Conservation (phyloP, 1,140 invertebrate genomes). For the Hyposmocoma kahamanoa region DNA sequence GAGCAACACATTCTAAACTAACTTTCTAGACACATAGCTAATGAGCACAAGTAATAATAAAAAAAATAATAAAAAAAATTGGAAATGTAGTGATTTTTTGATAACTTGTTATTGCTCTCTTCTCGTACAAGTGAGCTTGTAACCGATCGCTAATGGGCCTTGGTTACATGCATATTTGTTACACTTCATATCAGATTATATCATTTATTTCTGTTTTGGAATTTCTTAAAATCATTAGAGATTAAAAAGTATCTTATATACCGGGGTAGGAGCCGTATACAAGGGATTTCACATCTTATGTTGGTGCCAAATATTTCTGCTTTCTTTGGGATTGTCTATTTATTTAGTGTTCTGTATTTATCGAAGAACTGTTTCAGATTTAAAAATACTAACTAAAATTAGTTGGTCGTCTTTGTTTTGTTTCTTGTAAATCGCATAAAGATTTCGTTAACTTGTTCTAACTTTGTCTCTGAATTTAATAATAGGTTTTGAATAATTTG, state of each 20-base stretch:
- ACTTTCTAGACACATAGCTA: slow-evolving; percentile 56
- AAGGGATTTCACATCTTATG: slow-evolving; percentile 55
- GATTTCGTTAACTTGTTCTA: too few species aligned
- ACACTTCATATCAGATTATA: slow-evolving; percentile 43
- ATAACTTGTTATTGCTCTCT: slow-evolving; percentile 43
- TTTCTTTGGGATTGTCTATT: too few species aligned
- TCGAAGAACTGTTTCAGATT: too few species aligned
- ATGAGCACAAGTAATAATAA: slow-evolving; percentile 41
- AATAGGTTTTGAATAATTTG: too few species aligned
- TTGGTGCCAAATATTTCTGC: slow-evolving; percentile 19
- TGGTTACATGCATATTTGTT: slow-evolving; percentile 71
- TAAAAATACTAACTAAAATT: too few species aligned
- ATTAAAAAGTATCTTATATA: slow-evolving; percentile 47
- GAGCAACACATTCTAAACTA: slow-evolving; percentile 41
- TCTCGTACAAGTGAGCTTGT: slow-evolving; percentile 60
- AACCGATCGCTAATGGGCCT: slow-evolving; percentile 58
- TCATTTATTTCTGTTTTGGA: slow-evolving; percentile 42
- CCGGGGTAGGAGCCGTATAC: slow-evolving; percentile 56
- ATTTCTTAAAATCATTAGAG: slow-evolving; percentile 51
- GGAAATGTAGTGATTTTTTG: slow-evolving; percentile 35
- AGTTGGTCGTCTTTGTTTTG: too few species aligned
- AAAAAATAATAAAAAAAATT: slow-evolving; percentile 27
- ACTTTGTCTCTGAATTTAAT: too few species aligned
- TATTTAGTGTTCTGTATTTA: too few species aligned
- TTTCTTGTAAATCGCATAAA: too few species aligned